Base-by-base conservation (phyloP, 2,113 vertebrate genomes). In the Microtus richardsoni region DNA sequence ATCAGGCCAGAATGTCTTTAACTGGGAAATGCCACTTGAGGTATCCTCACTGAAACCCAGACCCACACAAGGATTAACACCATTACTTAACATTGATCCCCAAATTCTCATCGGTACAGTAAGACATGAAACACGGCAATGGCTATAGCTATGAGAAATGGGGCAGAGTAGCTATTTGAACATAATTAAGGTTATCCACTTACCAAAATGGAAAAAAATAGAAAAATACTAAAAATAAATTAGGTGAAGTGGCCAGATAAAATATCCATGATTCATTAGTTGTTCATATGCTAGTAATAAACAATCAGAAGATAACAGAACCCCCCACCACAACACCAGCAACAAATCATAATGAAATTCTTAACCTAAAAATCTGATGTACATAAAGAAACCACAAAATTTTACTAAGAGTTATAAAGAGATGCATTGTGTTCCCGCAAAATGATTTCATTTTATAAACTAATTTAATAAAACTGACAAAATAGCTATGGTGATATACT, bases 331-430 rank as follows among this genome's bases (percentile, higher is more conserved):
- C 5, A 85, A 71, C 16, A 89, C 19, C 70, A 95, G 73, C n/a
- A 93, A 74, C 88, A 89, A 87, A 89, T 87, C 24, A 95, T 26
- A 36, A 94, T 71, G n/a, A 95, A 94, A 93, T 54, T 79, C 54
- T 94, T 74, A 93, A 91, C 49, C 14, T 86, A 77, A 68, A 96
- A 92, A 62, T 70, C 24, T 74, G n/a, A 94, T 83, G 60, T 62
- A 73, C 36, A 70, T 36, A 54, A 93, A 85, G 44, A 96, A 93
- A 85, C 26, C 30, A 52, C 1, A 91, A 44, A 66, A 26, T 60
- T 39, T 91, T 91, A 87, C 10, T 54, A 68, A 90, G 19, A 79
- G 26, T 87, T 88, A 84, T 49, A 93, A 91, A 94, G 17, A 75
- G 60, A 58, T 41, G 26, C 9, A 88, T 39, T 28, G 84, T 36